Evolutionary conservation across 2,113 vertebrate species (phyloP), one percentile per base, ranked within the genome.

Genomic region (Hepsetus odoe): DNA sequence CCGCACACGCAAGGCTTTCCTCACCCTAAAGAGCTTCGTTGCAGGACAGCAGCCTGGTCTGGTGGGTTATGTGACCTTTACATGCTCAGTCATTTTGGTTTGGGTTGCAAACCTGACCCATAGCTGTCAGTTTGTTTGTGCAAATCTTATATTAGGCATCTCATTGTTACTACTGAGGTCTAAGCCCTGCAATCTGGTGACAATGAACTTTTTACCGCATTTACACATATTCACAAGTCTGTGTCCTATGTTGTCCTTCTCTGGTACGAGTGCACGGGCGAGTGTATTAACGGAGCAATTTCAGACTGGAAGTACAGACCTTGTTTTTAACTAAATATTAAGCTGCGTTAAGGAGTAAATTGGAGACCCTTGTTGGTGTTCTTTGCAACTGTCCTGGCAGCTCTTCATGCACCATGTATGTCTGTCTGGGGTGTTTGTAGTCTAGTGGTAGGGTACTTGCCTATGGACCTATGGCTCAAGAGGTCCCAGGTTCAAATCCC

Each of bases 11-110:
- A 28, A 22, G 20, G 20, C 62, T 26, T 12, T 4, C 59, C 6
- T 70, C 49, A 40, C 59, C 74, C 62, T 64, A 44, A 78, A 53
- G 40, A 12, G 22, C 61, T 64, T 55, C n/a, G 55, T 24, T 30
- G 74, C 14, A 30, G 28, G 38, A 14, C 14, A 14, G 61, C 14
- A 62, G 28, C n/a, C 38, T 77, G 55, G 33, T 59, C 61, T 42
- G 71, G 72, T 83, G 9, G 40, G 72, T 71, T 56, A 58, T 65
- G 14, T 67, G 42, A 35, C 10, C 11, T 22, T 18, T 70, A 11
- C 40, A 26, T n/a, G n/a, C n/a, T n/a, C 4, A 1, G 40, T 44
- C 16, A 1, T 51, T 24, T 74, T 22, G 16, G 26, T 64, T 18
- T 30, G 32, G 35, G 49, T 20, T 5, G 4, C 6, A 30, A 28